Base-by-base conservation (phyloP, 2,888 invertebrate species). In the Exocentrus adspersus region DNA sequence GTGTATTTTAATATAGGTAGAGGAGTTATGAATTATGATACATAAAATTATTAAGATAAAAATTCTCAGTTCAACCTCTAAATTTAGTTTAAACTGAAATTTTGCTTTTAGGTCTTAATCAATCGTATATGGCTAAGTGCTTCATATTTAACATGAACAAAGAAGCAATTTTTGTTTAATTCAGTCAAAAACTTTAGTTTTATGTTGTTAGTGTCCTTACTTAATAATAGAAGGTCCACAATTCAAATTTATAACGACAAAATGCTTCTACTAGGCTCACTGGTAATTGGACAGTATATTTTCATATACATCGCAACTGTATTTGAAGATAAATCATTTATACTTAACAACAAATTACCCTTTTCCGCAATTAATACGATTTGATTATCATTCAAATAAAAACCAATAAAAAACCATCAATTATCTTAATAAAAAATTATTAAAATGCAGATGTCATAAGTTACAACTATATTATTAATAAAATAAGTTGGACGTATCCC, bases 331-430 rank as follows among this genome's bases (percentile, higher is more conserved):
- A 69, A 66, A 71, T 71, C 63, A 65, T 69, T 71, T 67, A 72
- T 62, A 72, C 69, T 68, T 70, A 61, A 68, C 69, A 74, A 72
- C 72, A 73, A 74, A 70, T 75, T 65, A 74, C 74, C 75, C 71
- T 75, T 76, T 73, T 69, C 74, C 72, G 69, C 63, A 60, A 71
- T 66, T 71, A 71, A 73, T 69, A 71, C 24, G 54, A 54, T 43
- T 42, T 16, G 24, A 54, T 37, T 67, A 59, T 70, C 60, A 70
- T 62, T 64, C 20, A 62, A 71, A 68, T 68, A 69, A 70, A 74
- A 70, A 60, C 62, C 68, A 70, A 68, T 64, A 71, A 69, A 70
- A 37, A 64, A 65, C 66, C 65, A 54, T 30, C 16, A 6, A 28
- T 54, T 54, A 16, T 12, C 54, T 43, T 54, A 69, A 66, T 70